These are phyloP conservation scores for Xenops minutus DNA, from an alignment of 2,797 vertebrate species.

Conservation along the genomic window DNA sequence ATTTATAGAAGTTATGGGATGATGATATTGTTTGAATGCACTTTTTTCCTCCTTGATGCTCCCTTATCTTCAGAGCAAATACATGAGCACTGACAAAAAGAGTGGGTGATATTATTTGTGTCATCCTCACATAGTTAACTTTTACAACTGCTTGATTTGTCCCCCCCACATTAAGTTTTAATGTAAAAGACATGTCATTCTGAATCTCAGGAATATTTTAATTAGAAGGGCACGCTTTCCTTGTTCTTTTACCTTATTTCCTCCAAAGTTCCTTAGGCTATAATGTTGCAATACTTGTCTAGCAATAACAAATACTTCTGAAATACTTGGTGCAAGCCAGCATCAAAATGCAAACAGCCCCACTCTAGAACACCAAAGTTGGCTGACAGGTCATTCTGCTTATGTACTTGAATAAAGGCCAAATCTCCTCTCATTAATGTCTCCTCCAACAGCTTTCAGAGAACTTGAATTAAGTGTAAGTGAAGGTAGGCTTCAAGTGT, in stretches of 20 bases:
- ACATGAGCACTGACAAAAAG: not conserved
- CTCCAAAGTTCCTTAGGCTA: not conserved
- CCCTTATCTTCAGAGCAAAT: not conserved
- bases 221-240: not conserved
- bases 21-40: not conserved
- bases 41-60: not conserved
- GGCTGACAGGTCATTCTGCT: not conserved
- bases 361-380: not conserved
- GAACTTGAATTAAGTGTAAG: not conserved
- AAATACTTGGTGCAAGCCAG: not conserved
- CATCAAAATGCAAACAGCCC: not conserved
- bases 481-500: not conserved
- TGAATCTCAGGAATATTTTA: not conserved
- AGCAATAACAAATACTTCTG: not conserved
- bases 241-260: not conserved
- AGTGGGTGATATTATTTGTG: not conserved
- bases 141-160: not conserved
- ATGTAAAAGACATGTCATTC: not conserved
- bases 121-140: not conserved
- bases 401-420: not conserved
- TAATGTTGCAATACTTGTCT: not conserved
- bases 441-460: not conserved
- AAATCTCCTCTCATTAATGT: not conserved
- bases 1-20: not conserved
- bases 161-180: not conserved